These are phyloP conservation scores for Trissolcus brochymenae DNA, from an alignment of 2,888 invertebrate genomes.

Conservation along the genomic window DNA sequence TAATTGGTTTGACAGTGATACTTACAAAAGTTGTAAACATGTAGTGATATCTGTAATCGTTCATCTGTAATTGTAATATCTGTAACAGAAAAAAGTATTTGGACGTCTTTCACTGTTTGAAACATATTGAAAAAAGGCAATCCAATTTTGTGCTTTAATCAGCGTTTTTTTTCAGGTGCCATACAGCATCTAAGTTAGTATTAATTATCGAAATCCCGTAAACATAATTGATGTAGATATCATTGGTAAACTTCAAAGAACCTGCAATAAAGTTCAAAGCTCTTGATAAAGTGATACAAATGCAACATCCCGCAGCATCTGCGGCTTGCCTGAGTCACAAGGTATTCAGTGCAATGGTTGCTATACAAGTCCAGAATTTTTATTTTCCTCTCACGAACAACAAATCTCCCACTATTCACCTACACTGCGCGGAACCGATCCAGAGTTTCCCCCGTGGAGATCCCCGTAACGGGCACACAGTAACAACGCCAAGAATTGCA, in stretches of 20 bases:
- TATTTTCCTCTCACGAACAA: conserved; percentile 53
- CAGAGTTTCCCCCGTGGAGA: conserved; percentile 37
- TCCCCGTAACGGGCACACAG: conserved; percentile 33
- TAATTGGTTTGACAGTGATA: conserved; percentile 69
- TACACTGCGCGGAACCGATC: conserved; percentile 40
- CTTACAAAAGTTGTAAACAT: conserved; percentile 96
- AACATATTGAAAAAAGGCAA: neutral
- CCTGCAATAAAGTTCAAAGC: conserved; percentile 30
- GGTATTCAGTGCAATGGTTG: conserved; percentile 27
- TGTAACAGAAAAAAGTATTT: conserved; percentile 78
- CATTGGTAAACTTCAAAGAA: conserved; percentile 10
- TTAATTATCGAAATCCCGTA: too few relatives aligned
- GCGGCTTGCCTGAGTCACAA: conserved; percentile 29
- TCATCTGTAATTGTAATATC: conserved; percentile 97
- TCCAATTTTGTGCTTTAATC: too few relatives aligned
- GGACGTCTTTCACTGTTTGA: neutral
- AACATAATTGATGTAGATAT: too few relatives aligned
- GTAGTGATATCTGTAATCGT: conserved; percentile 95
- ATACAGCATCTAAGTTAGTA: too few relatives aligned
- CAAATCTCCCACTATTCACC: conserved; percentile 54
- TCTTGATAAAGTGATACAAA: conserved; percentile 49
- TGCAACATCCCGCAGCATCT: conserved; percentile 39
- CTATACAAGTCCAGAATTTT: conserved; percentile 49
- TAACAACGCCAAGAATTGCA: conserved; percentile 37
- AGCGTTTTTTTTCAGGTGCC: too few relatives aligned